phyloP scores from a whole-genome alignment of 2,797 vertebrate genomes.

The Melanotaenia trifasciata region DNA sequence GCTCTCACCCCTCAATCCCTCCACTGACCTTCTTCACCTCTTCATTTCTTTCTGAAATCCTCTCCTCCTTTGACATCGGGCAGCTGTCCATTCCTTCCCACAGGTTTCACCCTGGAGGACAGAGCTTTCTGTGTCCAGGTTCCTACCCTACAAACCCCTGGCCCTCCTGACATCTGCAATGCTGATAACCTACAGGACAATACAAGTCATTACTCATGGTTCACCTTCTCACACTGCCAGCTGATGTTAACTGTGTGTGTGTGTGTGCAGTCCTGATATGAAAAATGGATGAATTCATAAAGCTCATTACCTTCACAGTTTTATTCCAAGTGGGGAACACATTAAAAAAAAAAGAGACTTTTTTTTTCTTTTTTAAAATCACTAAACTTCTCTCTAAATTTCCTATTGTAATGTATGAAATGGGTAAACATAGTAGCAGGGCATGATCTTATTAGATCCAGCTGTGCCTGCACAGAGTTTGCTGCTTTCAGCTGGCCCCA shows the following conservation, averaged over 20 bases:
- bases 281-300: neutral
- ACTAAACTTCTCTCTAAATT: constrained; percentile 45
- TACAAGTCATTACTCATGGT: neutral
- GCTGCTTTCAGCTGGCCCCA: constrained; percentile 61
- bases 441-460: constrained; percentile 70
- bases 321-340: neutral
- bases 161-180: neutral
- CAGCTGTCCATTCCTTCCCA: constrained; percentile 6
- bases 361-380: neutral
- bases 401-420: constrained; percentile 76
- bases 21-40: constrained; percentile 17
- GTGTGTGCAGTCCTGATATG: no score
- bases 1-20: neutral
- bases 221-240: neutral
- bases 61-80: neutral
- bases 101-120: neutral
- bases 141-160: neutral
- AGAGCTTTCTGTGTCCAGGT: neutral
- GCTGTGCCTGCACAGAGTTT: constrained; percentile 68
- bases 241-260: neutral
- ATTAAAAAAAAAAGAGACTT: neutral
- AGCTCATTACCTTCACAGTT: neutral
- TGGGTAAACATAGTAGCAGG: constrained; percentile 59
- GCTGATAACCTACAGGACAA: neutral
- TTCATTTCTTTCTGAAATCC: neutral